Percentiles rank a stretch among this genome's conserved stretches.
Evolutionary conservation across 2,797 vertebrate species (phyloP).

Genomic region (Micropoecilia bifurca): DNA sequence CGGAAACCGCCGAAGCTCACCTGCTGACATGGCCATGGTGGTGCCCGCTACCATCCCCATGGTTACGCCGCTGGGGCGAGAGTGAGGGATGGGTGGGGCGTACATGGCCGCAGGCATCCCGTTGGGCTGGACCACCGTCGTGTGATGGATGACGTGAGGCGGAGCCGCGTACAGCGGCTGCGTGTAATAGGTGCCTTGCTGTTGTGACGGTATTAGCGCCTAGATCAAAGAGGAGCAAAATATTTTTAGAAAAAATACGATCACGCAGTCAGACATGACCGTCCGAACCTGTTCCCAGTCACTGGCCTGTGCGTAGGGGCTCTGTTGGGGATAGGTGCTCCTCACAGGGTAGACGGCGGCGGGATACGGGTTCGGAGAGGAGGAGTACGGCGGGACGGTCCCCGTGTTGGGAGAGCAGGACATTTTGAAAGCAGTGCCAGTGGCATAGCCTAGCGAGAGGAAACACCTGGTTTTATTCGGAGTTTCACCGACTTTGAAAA

Average conservation of each 20-base stretch:
- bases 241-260: not conserved
- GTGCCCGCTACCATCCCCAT: slow-evolving; percentile 99
- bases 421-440: slow-evolving; percentile 96
- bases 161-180: slow-evolving; percentile 97
- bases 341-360: slow-evolving; percentile 93
- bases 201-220: slow-evolving; percentile 75
- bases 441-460: slow-evolving; percentile 87
- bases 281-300: not conserved
- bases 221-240: slow-evolving; percentile 18
- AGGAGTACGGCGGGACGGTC: slow-evolving; percentile 92
- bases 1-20: slow-evolving; percentile 68
- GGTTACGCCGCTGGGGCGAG: slow-evolving; percentile 88
- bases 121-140: slow-evolving; percentile 98
- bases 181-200: slow-evolving; percentile 97
- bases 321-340: slow-evolving; percentile 97
- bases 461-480: not conserved
- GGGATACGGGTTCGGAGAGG: slow-evolving; percentile 92
- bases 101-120: slow-evolving; percentile 98
- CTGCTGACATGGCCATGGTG: slow-evolving; percentile 99
- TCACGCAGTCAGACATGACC: not conserved
- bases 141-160: slow-evolving; percentile 98
- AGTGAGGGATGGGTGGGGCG: slow-evolving; percentile 85
- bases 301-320: slow-evolving; percentile 94
- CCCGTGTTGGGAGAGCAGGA: slow-evolving; percentile 96
- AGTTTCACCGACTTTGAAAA: too few species aligned